A percentile compares a stretch with the other conserved stretches of the same genome.
These are phyloP conservation scores for Linnaemya tessellans DNA, from an alignment of 2,888 invertebrate genomes.

Conservation along the genomic window DNA sequence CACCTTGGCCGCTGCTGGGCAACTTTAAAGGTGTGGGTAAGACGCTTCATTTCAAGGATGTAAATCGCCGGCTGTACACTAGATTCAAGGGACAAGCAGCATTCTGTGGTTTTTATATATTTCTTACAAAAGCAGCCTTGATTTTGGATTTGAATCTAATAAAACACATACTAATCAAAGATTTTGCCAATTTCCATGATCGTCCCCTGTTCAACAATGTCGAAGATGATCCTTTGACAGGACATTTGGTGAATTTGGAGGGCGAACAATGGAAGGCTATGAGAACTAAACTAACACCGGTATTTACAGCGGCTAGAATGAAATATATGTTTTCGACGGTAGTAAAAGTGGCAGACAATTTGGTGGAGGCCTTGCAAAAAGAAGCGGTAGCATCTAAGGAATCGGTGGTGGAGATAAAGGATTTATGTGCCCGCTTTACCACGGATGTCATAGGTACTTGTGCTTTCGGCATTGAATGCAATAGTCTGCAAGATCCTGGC, in stretches of 20 bases:
- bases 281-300: constrained; percentile 83
- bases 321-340: constrained; percentile 82
- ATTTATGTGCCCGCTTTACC: constrained; percentile 83
- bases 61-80: constrained; percentile 75
- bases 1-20: constrained; percentile 73
- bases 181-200: constrained; percentile 81
- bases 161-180: constrained; percentile 78
- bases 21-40: constrained; percentile 76
- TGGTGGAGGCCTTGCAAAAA: constrained; percentile 73
- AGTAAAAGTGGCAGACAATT: constrained; percentile 51
- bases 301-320: constrained; percentile 84
- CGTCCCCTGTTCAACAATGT: constrained; percentile 80
- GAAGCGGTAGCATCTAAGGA: constrained; percentile 76
- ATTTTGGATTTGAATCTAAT: constrained; percentile 79
- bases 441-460: constrained; percentile 84
- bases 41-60: constrained; percentile 74
- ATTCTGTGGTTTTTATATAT: constrained; percentile 77
- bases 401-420: constrained; percentile 82
- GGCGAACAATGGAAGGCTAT: constrained; percentile 84
- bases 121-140: constrained; percentile 75
- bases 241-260: constrained; percentile 79
- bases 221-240: constrained; percentile 80
- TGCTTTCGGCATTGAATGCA: constrained; percentile 84
- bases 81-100: constrained; percentile 73
- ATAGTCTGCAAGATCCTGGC: constrained; percentile 82